Conservation (phyloP, 2,888 invertebrate genomes). For the Homarus gammarus region DNA sequence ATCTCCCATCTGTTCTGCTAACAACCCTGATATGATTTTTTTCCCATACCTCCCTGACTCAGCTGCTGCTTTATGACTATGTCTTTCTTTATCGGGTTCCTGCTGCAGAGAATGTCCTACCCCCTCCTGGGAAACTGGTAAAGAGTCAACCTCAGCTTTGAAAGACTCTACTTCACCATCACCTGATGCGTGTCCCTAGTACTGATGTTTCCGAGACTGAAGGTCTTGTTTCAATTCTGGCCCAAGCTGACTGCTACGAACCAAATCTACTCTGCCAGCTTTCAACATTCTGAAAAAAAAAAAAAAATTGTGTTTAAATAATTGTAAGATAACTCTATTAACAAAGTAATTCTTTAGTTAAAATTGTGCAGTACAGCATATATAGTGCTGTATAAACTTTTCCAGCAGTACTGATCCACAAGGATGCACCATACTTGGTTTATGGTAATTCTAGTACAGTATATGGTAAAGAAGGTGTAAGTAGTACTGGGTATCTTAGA, state of each 20-base stretch:
- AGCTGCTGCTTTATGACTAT: not conserved
- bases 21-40: not conserved
- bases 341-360: too few relatives aligned
- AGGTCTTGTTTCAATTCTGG: not conserved
- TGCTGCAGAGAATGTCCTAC: not conserved
- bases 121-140: not conserved
- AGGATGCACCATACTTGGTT: too few relatives aligned
- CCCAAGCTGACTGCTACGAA: not conserved
- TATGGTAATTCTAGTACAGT: too few relatives aligned
- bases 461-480: too few relatives aligned
- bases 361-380: too few relatives aligned
- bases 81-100: not conserved
- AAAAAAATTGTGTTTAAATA: too few relatives aligned
- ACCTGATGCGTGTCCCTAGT: not conserved
- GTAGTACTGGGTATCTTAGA: too few relatives aligned
- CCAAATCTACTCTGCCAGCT: not conserved
- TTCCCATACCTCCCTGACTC: not conserved
- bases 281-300: not conserved
- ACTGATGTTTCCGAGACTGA: not conserved
- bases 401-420: too few relatives aligned
- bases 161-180: not conserved
- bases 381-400: too few relatives aligned
- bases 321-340: too few relatives aligned
- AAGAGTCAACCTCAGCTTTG: too few relatives aligned
- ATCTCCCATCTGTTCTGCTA: not conserved